phyloP scores from a whole-genome alignment of 1,140 invertebrate species.

The Drosophila athabasca region DNA sequence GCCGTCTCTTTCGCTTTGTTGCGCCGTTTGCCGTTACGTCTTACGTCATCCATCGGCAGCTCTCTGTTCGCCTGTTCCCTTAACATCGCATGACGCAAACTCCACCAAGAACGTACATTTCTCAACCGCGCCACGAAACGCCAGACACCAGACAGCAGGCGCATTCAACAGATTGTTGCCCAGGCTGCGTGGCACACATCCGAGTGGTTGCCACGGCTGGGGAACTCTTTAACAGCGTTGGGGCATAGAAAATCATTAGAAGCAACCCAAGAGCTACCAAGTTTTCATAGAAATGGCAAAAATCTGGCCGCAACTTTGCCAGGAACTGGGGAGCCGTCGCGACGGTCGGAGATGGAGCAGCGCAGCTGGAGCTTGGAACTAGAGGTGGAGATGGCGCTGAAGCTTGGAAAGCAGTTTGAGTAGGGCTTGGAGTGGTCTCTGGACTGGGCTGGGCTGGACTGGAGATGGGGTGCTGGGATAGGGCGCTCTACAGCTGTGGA shows the following conservation, averaged over 20 bases:
- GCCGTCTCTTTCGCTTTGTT: constrained; percentile 48
- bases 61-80: constrained; percentile 72
- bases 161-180: constrained; percentile 4
- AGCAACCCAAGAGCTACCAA: constrained; percentile 73
- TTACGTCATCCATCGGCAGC: constrained; percentile 26
- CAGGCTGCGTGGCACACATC: background rate
- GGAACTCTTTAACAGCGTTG: constrained; percentile 37
- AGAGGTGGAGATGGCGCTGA: background rate
- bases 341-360: constrained; percentile 17
- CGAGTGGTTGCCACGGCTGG: constrained; percentile 5
- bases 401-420: background rate
- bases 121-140: constrained; percentile 13
- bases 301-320: constrained; percentile 44
- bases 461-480: background rate
- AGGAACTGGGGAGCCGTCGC: background rate
- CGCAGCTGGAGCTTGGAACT: constrained; percentile 8
- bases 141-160: constrained; percentile 9
- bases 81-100: constrained; percentile 82
- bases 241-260: constrained; percentile 80
- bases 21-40: constrained; percentile 63
- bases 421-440: constrained; percentile 30
- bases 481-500: too few relatives aligned
- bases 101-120: constrained; percentile 76
- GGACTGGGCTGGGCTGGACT: background rate
- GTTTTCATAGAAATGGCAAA: constrained; percentile 81